Conservation (phyloP, 92 coral and sea anemone genomes). For the Diadumene lineata region DNA sequence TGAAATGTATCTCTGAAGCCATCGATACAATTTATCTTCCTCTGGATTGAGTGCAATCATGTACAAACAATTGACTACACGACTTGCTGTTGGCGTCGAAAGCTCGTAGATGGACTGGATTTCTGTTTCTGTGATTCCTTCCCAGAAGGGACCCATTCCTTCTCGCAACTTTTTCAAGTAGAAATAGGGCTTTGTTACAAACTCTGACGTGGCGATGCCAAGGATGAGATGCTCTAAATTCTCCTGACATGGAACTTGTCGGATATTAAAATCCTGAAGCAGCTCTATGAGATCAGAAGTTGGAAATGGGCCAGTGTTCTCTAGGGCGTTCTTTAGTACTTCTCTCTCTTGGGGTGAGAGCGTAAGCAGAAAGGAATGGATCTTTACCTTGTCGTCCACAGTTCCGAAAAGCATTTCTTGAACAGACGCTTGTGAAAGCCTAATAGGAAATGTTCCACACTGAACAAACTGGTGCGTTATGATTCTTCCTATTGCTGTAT, state of each 20-base stretch:
- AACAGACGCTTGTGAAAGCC: conserved; percentile 47
- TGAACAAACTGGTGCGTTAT: conserved; percentile 60
- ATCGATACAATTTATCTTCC: conserved; percentile 44
- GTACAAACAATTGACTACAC: conserved; percentile 9
- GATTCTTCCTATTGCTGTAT: conserved; percentile 39
- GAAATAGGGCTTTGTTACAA: conserved; percentile 46
- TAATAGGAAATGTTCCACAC: conserved; percentile 48
- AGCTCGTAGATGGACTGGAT: conserved; percentile 24
- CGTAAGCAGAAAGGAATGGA: conserved; percentile 41
- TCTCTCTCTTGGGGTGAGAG: conserved; percentile 49
- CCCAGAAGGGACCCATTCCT: conserved; percentile 47
- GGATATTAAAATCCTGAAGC: conserved; percentile 42
- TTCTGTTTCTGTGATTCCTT: conserved; percentile 12
- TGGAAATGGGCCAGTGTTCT: conserved; percentile 36
- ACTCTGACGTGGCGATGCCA: conserved; percentile 29
- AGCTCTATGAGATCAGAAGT: conserved; percentile 28
- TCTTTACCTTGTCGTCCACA: conserved; percentile 36
- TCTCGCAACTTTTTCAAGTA: conserved; percentile 28
- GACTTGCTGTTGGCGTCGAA: conserved; percentile 15
- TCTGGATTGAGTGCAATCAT: conserved; percentile 30
- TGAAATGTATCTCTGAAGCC: conserved; percentile 59
- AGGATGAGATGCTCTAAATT: conserved; percentile 40
- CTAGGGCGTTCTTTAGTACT: conserved; percentile 32
- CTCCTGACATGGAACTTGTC: conserved; percentile 44
- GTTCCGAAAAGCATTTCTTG: conserved; percentile 47